phyloP scores from a whole-genome alignment of 2,888 invertebrate species.

The Clostera curtula region DNA sequence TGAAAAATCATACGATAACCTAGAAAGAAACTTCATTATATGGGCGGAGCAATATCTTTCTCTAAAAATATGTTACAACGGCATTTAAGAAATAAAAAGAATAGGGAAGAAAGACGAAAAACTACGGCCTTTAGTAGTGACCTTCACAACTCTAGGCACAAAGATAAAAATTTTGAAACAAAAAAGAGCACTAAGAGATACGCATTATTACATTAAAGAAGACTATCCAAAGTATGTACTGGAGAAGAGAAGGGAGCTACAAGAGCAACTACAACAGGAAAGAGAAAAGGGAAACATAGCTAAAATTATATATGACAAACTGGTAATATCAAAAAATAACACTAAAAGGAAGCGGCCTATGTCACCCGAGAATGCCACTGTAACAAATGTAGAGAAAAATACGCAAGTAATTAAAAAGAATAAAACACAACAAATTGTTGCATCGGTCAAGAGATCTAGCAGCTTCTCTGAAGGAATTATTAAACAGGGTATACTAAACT shows the following conservation, averaged over 20 bases:
- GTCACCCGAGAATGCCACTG: not conserved
- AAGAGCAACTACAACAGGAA: not conserved
- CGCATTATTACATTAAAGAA: not conserved
- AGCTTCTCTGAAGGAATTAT: not conserved
- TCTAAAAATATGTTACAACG: not conserved
- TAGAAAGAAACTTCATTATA: not conserved
- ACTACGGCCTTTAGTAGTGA: not conserved
- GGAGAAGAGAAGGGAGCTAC: not conserved
- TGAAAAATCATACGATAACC: not conserved
- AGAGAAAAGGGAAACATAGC: not conserved
- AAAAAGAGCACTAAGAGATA: not conserved
- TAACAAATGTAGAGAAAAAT: no score
- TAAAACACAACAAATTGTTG: not conserved
- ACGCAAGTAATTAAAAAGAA: not conserved
- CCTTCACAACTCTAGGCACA: not conserved
- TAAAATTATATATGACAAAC: not conserved
- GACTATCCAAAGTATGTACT: not conserved
- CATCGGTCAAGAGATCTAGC: not conserved
- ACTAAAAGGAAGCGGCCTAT: not conserved
- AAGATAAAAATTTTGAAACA: not conserved
- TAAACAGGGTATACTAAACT: not conserved
- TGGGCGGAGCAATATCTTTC: not conserved
- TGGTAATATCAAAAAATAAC: not conserved
- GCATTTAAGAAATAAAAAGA: slow-evolving; percentile 1
- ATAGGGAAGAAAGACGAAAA: not conserved